phyloP scores from a whole-genome alignment of 2,113 vertebrate species.

The Orcinus orca region DNA sequence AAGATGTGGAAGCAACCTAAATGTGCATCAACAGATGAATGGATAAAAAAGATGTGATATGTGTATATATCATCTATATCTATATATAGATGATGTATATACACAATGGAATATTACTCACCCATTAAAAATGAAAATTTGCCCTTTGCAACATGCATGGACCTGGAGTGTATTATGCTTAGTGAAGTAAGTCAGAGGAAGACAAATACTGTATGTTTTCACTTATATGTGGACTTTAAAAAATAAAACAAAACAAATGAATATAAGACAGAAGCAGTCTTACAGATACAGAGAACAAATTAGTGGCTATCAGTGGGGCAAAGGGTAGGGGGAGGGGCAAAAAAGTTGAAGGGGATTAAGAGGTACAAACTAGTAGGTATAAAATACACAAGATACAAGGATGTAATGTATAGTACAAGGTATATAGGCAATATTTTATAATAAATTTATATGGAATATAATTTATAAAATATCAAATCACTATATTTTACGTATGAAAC shows the following conservation, averaged over 20 bases:
- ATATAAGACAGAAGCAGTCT: background rate
- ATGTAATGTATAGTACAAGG: background rate
- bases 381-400: background rate
- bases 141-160: background rate
- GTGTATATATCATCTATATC: background rate
- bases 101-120: background rate
- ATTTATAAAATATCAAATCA: background rate
- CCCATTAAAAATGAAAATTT: background rate
- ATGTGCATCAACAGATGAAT: background rate
- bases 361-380: background rate
- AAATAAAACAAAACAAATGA: background rate
- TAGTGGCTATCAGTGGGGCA: background rate
- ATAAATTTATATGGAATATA: background rate
- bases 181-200: background rate
- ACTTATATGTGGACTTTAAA: background rate
- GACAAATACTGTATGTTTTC: background rate
- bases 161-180: background rate
- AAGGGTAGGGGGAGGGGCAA: background rate
- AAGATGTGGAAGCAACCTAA: too few species aligned
- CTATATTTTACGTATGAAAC: background rate
- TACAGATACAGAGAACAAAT: background rate
- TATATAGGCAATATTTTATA: background rate
- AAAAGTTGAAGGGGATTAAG: background rate
- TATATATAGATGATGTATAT: background rate
- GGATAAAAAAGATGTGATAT: background rate